phyloP scores from a whole-genome alignment of 1,140 invertebrate genomes.

The Drosophila sturtevanti region DNA sequence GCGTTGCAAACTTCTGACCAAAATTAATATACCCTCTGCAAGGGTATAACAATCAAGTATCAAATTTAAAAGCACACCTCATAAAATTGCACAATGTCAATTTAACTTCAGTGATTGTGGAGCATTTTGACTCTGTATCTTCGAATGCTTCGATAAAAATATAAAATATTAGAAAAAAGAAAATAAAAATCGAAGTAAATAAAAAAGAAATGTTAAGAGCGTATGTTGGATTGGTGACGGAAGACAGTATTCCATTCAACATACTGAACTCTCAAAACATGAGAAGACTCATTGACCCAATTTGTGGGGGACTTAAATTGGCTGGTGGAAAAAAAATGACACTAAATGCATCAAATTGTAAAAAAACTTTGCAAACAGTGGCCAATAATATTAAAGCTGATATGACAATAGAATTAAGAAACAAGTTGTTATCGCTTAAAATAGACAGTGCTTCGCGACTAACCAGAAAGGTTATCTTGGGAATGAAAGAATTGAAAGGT shows the following conservation, averaged over 20 bases:
- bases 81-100: conserved; percentile 2
- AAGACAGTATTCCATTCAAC: neutral
- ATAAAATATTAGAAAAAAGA: neutral
- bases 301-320: neutral
- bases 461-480: conserved; percentile 2
- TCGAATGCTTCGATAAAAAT: too few relatives aligned
- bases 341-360: neutral
- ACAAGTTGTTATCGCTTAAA: too few relatives aligned
- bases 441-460: too few relatives aligned
- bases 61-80: conserved; percentile 8
- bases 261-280: neutral
- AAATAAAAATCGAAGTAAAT: neutral
- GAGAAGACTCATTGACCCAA: neutral
- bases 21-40: too few relatives aligned
- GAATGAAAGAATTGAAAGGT: conserved; percentile 3
- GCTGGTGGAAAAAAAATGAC: neutral
- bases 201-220: neutral
- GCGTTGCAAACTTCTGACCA: too few relatives aligned
- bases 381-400: too few relatives aligned
- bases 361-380: conserved; percentile 2
- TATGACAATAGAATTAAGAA: too few relatives aligned
- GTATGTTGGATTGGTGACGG: neutral
- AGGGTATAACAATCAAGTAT: neutral
- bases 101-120: neutral
- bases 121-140: neutral